Base-by-base conservation (phyloP, 64 coral and sea anemone genomes). In the Actinia tenebrosa region DNA sequence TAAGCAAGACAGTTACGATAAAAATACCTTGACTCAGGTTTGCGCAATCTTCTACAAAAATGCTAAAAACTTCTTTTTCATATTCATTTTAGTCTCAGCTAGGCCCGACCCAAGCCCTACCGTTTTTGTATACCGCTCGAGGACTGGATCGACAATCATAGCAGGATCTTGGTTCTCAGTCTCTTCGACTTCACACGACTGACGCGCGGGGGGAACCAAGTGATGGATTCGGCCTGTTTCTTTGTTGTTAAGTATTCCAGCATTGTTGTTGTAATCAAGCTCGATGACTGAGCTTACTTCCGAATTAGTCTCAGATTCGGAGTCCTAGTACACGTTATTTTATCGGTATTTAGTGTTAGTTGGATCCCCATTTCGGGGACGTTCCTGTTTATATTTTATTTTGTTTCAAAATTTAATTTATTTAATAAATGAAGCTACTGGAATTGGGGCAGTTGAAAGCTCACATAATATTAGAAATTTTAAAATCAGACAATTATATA, bases 181-280 rank as follows among this genome's bases (percentile, higher is more conserved):
- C 26, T 80, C 91, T 68, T 97, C 94, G 18, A 97, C 91, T 86
- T 97, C 94, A 50, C 94, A 97, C 15, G 88, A 47, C 72, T 93
- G 94, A 18, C 88, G 86, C 55, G 94, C 86, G 16, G 94, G 94
- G 3, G 94, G 94, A 11, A 97, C 66, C 63, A 97, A 59, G 77
- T 97, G 91, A 81, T 97, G 94, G 52, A 97, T 89, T 71, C 78
- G 84, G 17, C 94, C 94, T 16, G 91, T 90, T 81, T 97, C 94
- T 45, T 84, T 78, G 71, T 80, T 91, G 88, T 97, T 97, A 44
- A 97, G 71, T 71, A 96, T 89, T 64, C 91, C 94, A 23, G 94
- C 89, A 89, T 93, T 88, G 89, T 91, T 92, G 87, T 96, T 88
- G 87, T 96, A 96, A 58, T 96, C 91, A 61, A 89, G 80, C 16